Evolutionary conservation across 2,888 invertebrate species (phyloP), one percentile per base, ranked within the genome.

Genomic region (Drosophila prolongata): DNA sequence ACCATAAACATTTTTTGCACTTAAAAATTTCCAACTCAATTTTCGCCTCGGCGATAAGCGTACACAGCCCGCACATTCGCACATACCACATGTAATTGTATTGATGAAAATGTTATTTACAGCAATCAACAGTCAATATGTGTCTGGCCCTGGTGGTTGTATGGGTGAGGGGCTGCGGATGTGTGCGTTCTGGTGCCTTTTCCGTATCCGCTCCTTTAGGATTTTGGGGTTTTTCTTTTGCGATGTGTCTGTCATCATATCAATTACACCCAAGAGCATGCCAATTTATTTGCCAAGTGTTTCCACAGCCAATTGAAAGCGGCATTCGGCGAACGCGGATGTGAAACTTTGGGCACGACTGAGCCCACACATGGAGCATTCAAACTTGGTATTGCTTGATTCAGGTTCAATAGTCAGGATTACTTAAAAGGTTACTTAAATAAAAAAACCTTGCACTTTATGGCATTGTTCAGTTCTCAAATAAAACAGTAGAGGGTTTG

Each of bases 101-200:
- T 79, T 80, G 83, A 80, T 86, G 81, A 76, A 88, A 78, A 83
- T 76, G 80, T 88, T 87, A 72, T 86, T 88, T 88, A 65, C 87
- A 80, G 80, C 78, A 49, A 68, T 72, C 74, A 69, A 83, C 54
- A 68, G 71, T 77, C 75, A 69, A 78, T 61, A 52, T 56, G 50
- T 57, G 65, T 70, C 52, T 66, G 64, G 16, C 30, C 38, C 14
- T 14, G 50, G 40, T 27, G 52, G 44, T 34, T 6, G 14, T 34
- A 27, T 19, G 10, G 34, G 49, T 19, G 27, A 16, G 30, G 34
- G 27, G 40, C 19, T 49, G 38, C 34, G 54, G 19, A 64, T 35
- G 42, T 34, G 58, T 57, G 49, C 24, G 59, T 34, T 24, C 46
- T 14, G 35, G 44, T 68, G 69, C 66, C 67, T 50, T 67, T 67